Evolutionary conservation across 2,888 invertebrate species (phyloP).

Genomic region (Margaritifera margaritifera): DNA sequence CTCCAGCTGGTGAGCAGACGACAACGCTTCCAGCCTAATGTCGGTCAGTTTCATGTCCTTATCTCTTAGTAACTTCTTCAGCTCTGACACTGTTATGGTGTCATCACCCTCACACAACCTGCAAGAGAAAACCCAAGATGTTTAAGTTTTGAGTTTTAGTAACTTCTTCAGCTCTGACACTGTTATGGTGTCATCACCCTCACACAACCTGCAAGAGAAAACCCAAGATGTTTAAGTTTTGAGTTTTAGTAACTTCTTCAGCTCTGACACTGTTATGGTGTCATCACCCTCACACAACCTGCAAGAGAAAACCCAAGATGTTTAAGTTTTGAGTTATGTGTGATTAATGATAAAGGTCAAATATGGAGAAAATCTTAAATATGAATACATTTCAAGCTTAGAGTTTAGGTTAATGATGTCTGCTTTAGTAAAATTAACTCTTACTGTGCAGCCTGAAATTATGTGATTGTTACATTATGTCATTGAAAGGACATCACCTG

Average conservation of each 20-base stretch:
- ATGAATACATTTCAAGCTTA: no score
- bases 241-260: constrained; percentile 93
- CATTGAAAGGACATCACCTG: no score
- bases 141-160: constrained; percentile 76
- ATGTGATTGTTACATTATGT: no score
- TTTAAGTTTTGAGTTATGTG: not conserved
- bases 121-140: constrained; percentile 10
- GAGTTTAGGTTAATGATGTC: no score
- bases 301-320: constrained; percentile 10
- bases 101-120: constrained; percentile 65
- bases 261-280: constrained; percentile 81
- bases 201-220: constrained; percentile 55
- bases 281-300: constrained; percentile 65
- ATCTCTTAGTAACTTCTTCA: constrained; percentile 93
- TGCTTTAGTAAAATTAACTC: no score
- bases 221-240: not conserved
- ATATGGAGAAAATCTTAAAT: not conserved
- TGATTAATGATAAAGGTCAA: not conserved
- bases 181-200: constrained; percentile 74
- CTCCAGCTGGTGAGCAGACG: constrained; percentile 97
- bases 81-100: constrained; percentile 81
- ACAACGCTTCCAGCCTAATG: constrained; percentile 94
- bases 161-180: constrained; percentile 91
- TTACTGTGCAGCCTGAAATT: no score
- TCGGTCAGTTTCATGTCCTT: constrained; percentile 97